phyloP scores from a whole-genome alignment of 1,140 invertebrate genomes.

The Drosophila pectinifera region DNA sequence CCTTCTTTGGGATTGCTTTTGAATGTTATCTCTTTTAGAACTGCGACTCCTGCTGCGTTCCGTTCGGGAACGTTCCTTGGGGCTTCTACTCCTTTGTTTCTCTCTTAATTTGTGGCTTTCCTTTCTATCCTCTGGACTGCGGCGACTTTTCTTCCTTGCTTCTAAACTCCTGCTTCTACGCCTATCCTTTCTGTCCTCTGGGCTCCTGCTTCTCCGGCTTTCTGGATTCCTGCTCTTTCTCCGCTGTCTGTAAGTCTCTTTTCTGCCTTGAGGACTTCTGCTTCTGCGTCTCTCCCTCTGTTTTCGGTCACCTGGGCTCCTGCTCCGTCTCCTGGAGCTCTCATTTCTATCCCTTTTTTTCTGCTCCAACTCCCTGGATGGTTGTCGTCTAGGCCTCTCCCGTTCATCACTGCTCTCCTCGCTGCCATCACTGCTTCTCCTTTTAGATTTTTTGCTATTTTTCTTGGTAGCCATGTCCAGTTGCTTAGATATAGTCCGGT shows the following conservation, averaged over 20 bases:
- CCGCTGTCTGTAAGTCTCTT: too few relatives aligned
- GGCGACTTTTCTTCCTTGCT: not conserved
- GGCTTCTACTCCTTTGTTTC: conserved; percentile 5
- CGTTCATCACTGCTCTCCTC: conserved; percentile 28
- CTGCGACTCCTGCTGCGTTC: conserved; percentile 33
- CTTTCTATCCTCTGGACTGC: not conserved
- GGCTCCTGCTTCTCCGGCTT: not conserved
- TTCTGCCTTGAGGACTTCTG: conserved; percentile 9
- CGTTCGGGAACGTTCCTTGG: conserved; percentile 4
- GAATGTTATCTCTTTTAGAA: not conserved
- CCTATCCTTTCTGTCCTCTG: not conserved
- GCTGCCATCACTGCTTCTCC: conserved; percentile 33
- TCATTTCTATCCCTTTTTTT: conserved; percentile 6
- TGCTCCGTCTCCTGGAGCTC: conserved; percentile 3
- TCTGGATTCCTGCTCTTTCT: conserved; percentile 1
- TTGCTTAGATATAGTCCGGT: conserved; percentile 79
- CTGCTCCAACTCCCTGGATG: not conserved
- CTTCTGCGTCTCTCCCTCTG: conserved; percentile 14
- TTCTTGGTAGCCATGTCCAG: conserved; percentile 72
- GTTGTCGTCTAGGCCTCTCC: not conserved
- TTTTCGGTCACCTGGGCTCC: conserved; percentile 1
- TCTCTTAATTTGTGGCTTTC: conserved; percentile 5
- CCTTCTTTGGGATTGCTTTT: conserved; percentile 1
- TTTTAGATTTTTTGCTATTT: conserved; percentile 27
- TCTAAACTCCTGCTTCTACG: conserved; percentile 9